Evolutionary conservation across 1,140 invertebrate genomes (phyloP), one percentile per base, ranked within the genome.

Genomic region (Drosophila bifasciata): DNA sequence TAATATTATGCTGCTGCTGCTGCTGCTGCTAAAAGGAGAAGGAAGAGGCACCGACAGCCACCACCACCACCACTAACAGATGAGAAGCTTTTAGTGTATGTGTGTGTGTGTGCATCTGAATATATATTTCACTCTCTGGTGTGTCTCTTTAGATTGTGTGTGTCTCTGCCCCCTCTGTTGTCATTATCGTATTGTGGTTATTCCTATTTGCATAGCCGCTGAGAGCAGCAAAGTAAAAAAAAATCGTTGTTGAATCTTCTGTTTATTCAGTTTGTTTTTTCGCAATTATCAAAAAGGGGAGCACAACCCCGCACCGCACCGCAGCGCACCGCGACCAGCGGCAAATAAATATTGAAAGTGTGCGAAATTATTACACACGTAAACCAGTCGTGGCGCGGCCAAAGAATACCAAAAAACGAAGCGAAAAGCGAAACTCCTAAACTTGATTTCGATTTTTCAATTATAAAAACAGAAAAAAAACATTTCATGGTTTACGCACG

Each of bases 331-430:
- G 55, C 75, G 73, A 76, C 67, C n/a, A n/a, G 23, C 23, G 6
- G 7, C 23, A 25, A 75, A 79, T 72, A 88, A 88, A 88, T 83
- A 86, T 88, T 86, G 62, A 83, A 88, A 86, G 73, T 74, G 77
- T 71, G 77, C 69, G 69, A 62, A 88, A 81, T 79, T 36, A 36
- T 79, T 79, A 88, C 77, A 88, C 57, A 72, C 51, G 52, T 45
- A 53, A 85, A 85, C 63, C 64, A 80, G 48, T 55, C 62, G 53
- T 21, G 0, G 23, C 23, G 23, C 8, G 28, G 56, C 40, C 57
- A 77, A 76, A 44, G 41, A 53, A 66, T 68, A 43, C 61, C 19
- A 21, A 21, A 21, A 21, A 21, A 21, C 15, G 49, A 25, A 36
- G 5, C 32, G 3, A 36, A 36, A 23, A 61, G n/a, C 7, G 50